Percentiles rank a stretch among this genome's conserved stretches.
phyloP scores from a whole-genome alignment of 1,140 invertebrate genomes.

The Leptoteleia sp. region DNA sequence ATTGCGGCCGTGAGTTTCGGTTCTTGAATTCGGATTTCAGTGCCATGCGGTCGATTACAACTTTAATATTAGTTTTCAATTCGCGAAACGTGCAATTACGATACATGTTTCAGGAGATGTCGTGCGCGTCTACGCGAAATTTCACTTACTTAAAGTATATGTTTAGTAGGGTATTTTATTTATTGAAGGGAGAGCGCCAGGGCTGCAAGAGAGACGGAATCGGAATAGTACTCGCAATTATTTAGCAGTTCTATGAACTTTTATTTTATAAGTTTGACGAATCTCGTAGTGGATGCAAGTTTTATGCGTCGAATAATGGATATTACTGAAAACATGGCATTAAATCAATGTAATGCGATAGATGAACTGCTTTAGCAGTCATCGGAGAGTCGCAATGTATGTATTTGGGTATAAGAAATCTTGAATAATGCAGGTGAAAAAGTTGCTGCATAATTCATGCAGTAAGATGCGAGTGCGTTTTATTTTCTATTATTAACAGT shows the following conservation, averaged over 20 bases:
- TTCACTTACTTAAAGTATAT: conserved; percentile 8
- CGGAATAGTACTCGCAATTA: background rate
- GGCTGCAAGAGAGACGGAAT: background rate
- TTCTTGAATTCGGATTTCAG: conserved; percentile 27
- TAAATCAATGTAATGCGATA: conserved; percentile 10
- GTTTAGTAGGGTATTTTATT: conserved; percentile 20
- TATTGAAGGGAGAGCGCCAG: background rate
- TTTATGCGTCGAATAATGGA: background rate
- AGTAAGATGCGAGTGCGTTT: too few relatives aligned
- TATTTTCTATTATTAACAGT: too few relatives aligned
- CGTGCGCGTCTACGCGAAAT: conserved; percentile 7
- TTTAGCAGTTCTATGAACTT: conserved; percentile 6
- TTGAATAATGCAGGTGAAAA: too few relatives aligned
- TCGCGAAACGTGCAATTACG: conserved; percentile 12
- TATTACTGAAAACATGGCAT: conserved; percentile 2
- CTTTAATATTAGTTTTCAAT: conserved; percentile 27
- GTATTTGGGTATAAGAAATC: too few relatives aligned
- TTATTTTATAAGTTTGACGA: background rate
- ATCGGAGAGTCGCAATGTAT: too few relatives aligned
- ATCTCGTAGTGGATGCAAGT: background rate
- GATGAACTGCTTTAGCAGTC: too few relatives aligned
- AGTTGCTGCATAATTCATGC: too few relatives aligned
- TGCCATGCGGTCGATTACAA: conserved; percentile 20
- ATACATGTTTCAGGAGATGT: conserved; percentile 14
- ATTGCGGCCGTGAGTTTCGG: conserved; percentile 25